phyloP scores from a whole-genome alignment of 1,140 invertebrate genomes.

The Trypoxylus dichotomus region DNA sequence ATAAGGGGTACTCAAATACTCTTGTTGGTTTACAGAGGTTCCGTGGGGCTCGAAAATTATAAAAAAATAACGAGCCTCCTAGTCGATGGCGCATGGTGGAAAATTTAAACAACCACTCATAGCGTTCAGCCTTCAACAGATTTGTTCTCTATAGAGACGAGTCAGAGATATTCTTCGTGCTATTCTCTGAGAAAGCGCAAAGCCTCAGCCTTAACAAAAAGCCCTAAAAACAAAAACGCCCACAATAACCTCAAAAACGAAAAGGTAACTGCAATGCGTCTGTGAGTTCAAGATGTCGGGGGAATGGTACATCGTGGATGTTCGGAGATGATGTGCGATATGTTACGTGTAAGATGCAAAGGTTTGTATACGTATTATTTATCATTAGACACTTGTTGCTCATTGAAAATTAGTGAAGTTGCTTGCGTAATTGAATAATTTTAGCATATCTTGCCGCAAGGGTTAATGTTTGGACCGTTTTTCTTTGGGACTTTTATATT shows the following conservation, averaged over 20 bases:
- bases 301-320: not conserved
- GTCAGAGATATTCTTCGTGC: not conserved
- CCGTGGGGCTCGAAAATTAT: constrained; percentile 29
- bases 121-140: constrained; percentile 24
- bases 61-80: constrained; percentile 12
- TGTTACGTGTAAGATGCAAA: not conserved
- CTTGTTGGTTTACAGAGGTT: constrained; percentile 54
- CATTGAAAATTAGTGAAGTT: too few species aligned
- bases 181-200: constrained; percentile 12
- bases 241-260: not conserved
- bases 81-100: constrained; percentile 26
- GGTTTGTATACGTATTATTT: not conserved
- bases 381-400: not conserved
- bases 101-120: constrained; percentile 25
- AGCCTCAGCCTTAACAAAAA: not conserved
- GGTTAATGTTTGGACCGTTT: too few species aligned
- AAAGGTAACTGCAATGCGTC: constrained; percentile 28
- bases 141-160: constrained; percentile 27
- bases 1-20: constrained; percentile 43
- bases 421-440: too few species aligned
- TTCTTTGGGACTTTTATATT: too few species aligned
- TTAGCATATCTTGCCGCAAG: too few species aligned
- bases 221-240: not conserved
- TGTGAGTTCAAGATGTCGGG: constrained; percentile 17
- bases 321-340: not conserved